Percentiles rank a stretch among this genome's conserved stretches.
Evolutionary conservation across 23 tunicate species (phyloP).

Genomic region (Oikopleura dioica): DNA sequence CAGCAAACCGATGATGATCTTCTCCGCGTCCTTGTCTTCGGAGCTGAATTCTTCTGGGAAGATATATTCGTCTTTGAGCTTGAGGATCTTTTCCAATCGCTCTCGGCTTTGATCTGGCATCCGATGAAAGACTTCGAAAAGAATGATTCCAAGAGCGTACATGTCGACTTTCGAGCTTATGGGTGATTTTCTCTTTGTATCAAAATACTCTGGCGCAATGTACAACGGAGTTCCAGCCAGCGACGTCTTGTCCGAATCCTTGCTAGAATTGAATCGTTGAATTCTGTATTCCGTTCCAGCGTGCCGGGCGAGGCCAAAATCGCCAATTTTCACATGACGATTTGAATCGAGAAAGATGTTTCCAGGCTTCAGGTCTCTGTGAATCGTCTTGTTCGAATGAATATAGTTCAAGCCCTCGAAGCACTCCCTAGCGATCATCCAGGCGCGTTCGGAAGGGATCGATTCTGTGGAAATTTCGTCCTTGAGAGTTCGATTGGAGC

Average conservation of each 20-base stretch:
- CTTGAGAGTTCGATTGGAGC: slow-evolving; percentile 10
- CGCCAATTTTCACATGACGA: not conserved
- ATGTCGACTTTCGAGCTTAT: not conserved
- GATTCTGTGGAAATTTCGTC: not conserved
- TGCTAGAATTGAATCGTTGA: too few species aligned
- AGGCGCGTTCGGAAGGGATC: not conserved
- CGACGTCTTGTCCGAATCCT: not conserved
- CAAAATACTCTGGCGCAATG: not conserved
- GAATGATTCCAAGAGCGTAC: slow-evolving; percentile 3
- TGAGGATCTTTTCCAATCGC: not conserved
- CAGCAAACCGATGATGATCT: not conserved
- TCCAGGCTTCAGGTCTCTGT: slow-evolving; percentile 6
- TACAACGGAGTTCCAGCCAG: not conserved
- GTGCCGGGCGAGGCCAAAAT: too few species aligned
- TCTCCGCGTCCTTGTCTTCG: not conserved
- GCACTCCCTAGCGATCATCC: not conserved
- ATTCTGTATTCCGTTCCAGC: too few species aligned
- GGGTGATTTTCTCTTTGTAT: not conserved
- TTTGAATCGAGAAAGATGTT: not conserved
- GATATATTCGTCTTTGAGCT: not conserved
- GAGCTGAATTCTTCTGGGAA: not conserved
- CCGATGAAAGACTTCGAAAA: not conserved
- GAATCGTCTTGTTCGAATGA: slow-evolving; percentile 6
- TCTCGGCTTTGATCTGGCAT: not conserved
- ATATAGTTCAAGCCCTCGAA: slow-evolving; percentile 1